A percentile compares a stretch with the other conserved stretches of the same genome.
phyloP scores from a whole-genome alignment of 2,113 vertebrate genomes.

The Crocuta crocuta region DNA sequence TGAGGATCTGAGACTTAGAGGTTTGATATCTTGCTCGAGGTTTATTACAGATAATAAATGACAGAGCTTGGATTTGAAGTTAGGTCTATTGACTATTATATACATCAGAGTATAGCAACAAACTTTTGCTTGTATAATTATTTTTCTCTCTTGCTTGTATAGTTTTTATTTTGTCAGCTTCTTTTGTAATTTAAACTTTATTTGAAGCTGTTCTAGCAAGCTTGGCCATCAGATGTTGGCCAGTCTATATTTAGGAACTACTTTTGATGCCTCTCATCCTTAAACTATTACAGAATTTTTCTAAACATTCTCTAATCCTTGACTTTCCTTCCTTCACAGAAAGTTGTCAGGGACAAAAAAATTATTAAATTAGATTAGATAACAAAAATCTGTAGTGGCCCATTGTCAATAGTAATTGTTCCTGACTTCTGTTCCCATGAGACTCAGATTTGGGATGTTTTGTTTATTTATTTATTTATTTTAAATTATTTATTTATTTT shows the following conservation, averaged over 20 bases:
- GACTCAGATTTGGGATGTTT: neutral
- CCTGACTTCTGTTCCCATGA: neutral
- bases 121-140: neutral
- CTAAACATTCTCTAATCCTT: neutral
- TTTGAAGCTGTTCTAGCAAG: neutral
- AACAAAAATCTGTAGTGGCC: neutral
- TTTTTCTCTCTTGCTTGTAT: neutral
- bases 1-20: neutral
- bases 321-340: neutral
- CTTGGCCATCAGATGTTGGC: neutral
- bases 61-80: neutral
- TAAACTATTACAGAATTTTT: neutral
- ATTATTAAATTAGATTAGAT: neutral
- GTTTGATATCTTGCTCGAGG: neutral
- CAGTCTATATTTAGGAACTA: neutral
- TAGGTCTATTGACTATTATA: neutral
- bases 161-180: slow-evolving; percentile 19
- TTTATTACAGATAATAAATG: neutral
- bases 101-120: neutral
- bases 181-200: slow-evolving; percentile 20
- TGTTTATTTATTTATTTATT: too few relatives aligned
- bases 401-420: neutral
- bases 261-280: neutral
- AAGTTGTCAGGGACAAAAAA: neutral
- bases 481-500: too few relatives aligned